Conservation (phyloP, 1,140 invertebrate genomes). For the Oppia nitens region DNA sequence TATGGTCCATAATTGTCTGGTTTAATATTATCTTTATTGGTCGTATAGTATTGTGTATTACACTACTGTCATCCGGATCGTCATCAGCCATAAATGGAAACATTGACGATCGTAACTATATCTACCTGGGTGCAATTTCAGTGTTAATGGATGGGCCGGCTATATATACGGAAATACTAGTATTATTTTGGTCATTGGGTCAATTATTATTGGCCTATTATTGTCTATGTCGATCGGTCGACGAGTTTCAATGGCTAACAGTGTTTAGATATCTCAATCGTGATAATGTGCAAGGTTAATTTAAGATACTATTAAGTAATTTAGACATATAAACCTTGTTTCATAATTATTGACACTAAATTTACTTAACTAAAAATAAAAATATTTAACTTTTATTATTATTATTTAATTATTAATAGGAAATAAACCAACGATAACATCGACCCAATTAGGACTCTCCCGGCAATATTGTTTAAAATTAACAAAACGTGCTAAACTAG, state of each 20-base stretch:
- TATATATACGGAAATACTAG: not conserved
- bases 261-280: slow-evolving; percentile 5
- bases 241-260: slow-evolving; percentile 1
- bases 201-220: not conserved
- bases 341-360: too few species aligned
- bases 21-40: too few species aligned
- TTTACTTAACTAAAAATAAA: too few species aligned
- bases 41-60: too few species aligned
- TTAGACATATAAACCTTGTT: too few species aligned
- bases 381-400: not conserved
- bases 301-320: too few species aligned
- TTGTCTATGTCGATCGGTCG: not conserved
- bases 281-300: not conserved
- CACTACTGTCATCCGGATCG: too few species aligned
- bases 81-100: too few species aligned
- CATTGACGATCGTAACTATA: not conserved
- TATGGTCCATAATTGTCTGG: too few species aligned
- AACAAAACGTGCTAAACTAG: not conserved
- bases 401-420: too few species aligned
- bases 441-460: not conserved
- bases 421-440: not conserved
- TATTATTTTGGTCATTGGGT: slow-evolving; percentile 1
- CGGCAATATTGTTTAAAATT: not conserved
- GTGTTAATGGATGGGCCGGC: not conserved
- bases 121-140: slow-evolving; percentile 1